These are phyloP conservation scores for Gymnothorax javanicus DNA, from an alignment of 2,797 vertebrate species.

Conservation along the genomic window DNA sequence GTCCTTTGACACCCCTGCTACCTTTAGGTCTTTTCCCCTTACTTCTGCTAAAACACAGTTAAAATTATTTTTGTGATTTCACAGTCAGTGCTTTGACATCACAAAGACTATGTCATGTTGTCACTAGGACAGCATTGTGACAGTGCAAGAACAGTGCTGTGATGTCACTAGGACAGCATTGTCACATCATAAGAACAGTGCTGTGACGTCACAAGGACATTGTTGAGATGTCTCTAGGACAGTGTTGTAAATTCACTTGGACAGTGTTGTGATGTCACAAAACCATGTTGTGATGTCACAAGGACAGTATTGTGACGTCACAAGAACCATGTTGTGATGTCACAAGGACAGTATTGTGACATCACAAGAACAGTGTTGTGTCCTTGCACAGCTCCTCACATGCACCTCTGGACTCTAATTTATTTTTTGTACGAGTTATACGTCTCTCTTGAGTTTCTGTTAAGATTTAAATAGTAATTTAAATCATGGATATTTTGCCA, in stretches of 20 bases:
- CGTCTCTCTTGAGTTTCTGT: slow-evolving; percentile 8
- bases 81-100: no score
- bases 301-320: neutral
- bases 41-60: neutral
- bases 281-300: neutral
- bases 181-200: neutral
- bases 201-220: no score
- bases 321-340: neutral
- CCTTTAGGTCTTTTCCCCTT: neutral
- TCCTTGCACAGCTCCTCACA: neutral
- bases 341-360: neutral
- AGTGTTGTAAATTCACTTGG: neutral
- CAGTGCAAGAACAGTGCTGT: no score
- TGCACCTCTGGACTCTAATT: slow-evolving; percentile 7
- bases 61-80: no score
- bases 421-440: neutral
- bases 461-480: slow-evolving; percentile 61
- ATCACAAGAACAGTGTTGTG: neutral
- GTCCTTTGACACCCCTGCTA: neutral
- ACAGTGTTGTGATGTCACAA: neutral
- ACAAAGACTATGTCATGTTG: no score
- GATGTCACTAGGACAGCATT: no score
- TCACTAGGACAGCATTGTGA: no score
- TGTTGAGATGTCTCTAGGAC: neutral
- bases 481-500: slow-evolving; percentile 51